Conservation (phyloP, 2,797 vertebrate genomes). For the Petrocephalus sullivani region DNA sequence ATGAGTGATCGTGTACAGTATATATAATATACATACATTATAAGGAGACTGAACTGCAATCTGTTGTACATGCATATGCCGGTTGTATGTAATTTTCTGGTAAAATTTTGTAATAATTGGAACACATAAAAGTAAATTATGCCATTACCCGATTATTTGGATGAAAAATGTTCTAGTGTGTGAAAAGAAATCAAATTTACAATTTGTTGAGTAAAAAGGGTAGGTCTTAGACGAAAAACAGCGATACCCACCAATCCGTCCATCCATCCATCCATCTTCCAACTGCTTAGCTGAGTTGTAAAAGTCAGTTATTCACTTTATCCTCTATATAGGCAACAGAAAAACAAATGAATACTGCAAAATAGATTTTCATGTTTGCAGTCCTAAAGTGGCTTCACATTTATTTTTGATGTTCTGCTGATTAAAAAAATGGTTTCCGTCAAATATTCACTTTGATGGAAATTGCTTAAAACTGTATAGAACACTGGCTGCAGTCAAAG, state of each 20-base stretch:
- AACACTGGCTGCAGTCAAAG: background rate
- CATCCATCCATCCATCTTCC: background rate
- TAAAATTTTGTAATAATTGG: background rate
- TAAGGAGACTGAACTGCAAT: background rate
- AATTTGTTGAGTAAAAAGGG: background rate
- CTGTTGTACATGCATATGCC: background rate
- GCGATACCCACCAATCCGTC: background rate
- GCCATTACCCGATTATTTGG: background rate
- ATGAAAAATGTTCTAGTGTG: background rate
- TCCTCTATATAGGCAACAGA: background rate
- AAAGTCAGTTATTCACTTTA: background rate
- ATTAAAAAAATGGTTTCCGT: background rate
- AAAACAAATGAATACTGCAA: background rate
- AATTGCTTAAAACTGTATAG: background rate
- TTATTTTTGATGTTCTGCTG: background rate
- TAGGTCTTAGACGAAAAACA: background rate
- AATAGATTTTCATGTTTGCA: conserved; percentile 1
- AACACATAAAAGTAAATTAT: background rate
- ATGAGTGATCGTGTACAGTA: background rate
- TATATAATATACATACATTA: background rate
- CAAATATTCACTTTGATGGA: background rate
- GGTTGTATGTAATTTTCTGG: background rate
- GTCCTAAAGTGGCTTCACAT: background rate
- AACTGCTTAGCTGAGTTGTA: background rate
- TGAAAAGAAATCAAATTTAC: background rate